Evolutionary conservation across 1,140 invertebrate genomes (phyloP).

Genomic region (Diorhabda carinulata): DNA sequence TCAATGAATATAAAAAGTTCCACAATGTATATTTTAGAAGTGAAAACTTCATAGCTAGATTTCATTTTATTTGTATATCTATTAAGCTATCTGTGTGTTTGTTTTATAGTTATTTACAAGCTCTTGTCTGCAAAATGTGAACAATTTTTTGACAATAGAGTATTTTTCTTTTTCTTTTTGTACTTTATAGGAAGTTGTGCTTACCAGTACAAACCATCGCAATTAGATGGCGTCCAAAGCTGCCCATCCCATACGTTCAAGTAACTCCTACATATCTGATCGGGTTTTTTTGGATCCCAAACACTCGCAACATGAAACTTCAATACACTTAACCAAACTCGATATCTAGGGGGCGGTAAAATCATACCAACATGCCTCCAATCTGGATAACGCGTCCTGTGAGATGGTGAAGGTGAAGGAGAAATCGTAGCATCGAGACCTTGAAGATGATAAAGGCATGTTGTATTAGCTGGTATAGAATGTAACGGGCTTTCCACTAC

Average conservation of each 20-base stretch:
- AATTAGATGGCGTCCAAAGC: slow-evolving; percentile 68
- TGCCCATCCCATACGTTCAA: slow-evolving; percentile 81
- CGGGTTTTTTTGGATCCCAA: slow-evolving; percentile 54
- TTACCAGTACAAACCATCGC: slow-evolving; percentile 77
- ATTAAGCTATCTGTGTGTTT: no score
- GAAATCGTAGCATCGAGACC: slow-evolving; percentile 56
- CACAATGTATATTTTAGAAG: no score
- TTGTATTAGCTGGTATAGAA: slow-evolving; percentile 79
- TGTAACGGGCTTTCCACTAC: slow-evolving; percentile 75
- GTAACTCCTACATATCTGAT: slow-evolving; percentile 72
- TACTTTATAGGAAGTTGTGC: neutral
- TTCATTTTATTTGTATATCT: no score
- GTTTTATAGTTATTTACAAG: no score
- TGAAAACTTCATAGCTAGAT: no score
- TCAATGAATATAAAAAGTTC: no score
- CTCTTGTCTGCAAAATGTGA: no score
- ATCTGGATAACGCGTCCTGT: slow-evolving; percentile 57
- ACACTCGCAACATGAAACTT: slow-evolving; percentile 73
- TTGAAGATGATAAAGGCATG: slow-evolving; percentile 81
- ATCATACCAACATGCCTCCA: slow-evolving; percentile 56
- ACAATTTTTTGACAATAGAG: no score
- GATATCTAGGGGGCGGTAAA: slow-evolving; percentile 62
- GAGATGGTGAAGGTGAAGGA: slow-evolving; percentile 56
- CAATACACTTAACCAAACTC: slow-evolving; percentile 81
- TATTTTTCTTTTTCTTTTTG: no score